Base-by-base conservation (phyloP, 2,797 vertebrate genomes). In the Catostomus latipinnis region DNA sequence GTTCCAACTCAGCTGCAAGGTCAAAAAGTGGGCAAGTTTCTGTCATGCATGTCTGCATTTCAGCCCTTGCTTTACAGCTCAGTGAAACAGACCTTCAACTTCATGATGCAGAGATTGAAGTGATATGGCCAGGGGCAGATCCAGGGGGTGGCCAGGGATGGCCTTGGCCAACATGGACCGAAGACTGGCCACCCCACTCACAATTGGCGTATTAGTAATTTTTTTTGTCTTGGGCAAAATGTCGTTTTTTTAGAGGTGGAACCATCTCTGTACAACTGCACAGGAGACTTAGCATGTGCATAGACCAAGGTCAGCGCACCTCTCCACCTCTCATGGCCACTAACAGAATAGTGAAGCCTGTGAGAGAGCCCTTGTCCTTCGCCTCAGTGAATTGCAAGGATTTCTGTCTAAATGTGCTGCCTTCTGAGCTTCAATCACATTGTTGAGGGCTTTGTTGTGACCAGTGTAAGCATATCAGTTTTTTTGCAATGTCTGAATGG, bases 371-470 rank as follows among this genome's bases (percentile, higher is more conserved):
- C 13, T 83, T 71, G 54, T 74, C 71, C 12, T 71, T 45, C 6
- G 12, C 49, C 45, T 60, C 61, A 71, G 16, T 58, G 63, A 46
- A 58, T 57, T 57, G 48, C 6, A 54, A 72, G 75, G 34, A 49
- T 52, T 49, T 82, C 45, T 46, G 67, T 43, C 10, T 3, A 7
- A 14, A 43, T 53, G 6, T 70, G 48, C n/a, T 9, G 57, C n/a
- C 9, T 14, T 18, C 78, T 16, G 8, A 53, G 46, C 49, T 56
- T 69, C 16, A 14, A 14, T 52, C 8, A 8, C 14, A 22, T 54
- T 76, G 69, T 54, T 69, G 16, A 80, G 18, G 7, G 22, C 70
- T 83, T 82, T 82, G 72, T 80, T 77, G 46, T 69, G 70, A 76
- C 49, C 8, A 6, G 45, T 14, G 46, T 46, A 16, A 16, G 12